phyloP scores from a whole-genome alignment of 2,888 invertebrate genomes.

The Desoria tigrina region DNA sequence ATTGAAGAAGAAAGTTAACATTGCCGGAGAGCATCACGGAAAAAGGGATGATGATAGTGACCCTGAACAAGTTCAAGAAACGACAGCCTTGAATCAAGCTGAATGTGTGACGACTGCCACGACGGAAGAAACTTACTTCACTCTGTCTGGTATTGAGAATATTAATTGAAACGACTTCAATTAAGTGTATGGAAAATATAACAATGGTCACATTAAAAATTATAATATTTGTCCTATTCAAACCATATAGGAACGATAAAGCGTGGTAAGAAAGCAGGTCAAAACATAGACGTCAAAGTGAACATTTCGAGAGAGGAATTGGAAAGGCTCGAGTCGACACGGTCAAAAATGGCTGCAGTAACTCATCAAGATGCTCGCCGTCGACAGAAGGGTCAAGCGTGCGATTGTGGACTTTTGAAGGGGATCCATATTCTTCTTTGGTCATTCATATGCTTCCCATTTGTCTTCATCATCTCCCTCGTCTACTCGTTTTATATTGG shows the following conservation, averaged over 20 bases:
- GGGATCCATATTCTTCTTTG: slow-evolving; percentile 69
- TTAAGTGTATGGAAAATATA: neutral
- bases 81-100: slow-evolving; percentile 27
- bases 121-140: slow-evolving; percentile 31
- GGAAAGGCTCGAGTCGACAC: slow-evolving; percentile 67
- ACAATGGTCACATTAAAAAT: too few species aligned
- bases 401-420: slow-evolving; percentile 60
- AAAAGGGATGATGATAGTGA: slow-evolving; percentile 27
- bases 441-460: slow-evolving; percentile 67
- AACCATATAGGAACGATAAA: slow-evolving; percentile 69
- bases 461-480: slow-evolving; percentile 67
- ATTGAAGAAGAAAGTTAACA: slow-evolving; percentile 36
- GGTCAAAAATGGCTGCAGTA: slow-evolving; percentile 22
- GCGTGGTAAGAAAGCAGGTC: slow-evolving; percentile 70
- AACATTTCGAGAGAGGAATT: slow-evolving; percentile 72
- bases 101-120: slow-evolving; percentile 18
- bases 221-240: too few species aligned
- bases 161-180: neutral
- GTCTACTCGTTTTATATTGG: slow-evolving; percentile 73
- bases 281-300: slow-evolving; percentile 70
- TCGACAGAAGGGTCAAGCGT: slow-evolving; percentile 50
- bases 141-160: slow-evolving; percentile 30
- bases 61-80: slow-evolving; percentile 31
- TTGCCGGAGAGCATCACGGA: neutral
- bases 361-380: too few species aligned